Evolutionary conservation across 1,140 invertebrate genomes (phyloP), one percentile per base, ranked within the genome.

Genomic region (Eriocheir sinensis): DNA sequence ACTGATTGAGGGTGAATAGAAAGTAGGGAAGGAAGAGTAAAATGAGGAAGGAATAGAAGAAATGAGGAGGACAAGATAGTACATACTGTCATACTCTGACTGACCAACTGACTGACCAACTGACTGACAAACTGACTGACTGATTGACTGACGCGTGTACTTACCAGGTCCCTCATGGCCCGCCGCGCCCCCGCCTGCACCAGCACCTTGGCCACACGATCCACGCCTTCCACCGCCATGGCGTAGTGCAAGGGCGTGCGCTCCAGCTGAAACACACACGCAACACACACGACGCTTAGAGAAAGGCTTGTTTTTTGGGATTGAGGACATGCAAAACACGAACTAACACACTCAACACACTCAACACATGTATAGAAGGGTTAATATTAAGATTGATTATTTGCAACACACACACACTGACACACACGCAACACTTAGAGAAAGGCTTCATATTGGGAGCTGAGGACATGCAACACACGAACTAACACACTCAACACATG

Each of bases 161-260:
- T 96, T 96, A 98, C 97, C 96, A 99, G 97, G 97, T 99, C 98
- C 96, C 98, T 98, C 3, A 98, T 97, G 0, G 98, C 97, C 90
- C 98, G 97, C 96, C 98, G 98, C 36, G 98, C 98, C 27, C 98
- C 98, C 0, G 98, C 97, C 96, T 98, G 97, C 36, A 99, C 98
- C 0, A 99, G 97, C 89, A 99, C 97, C 91, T 97, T 97, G 96
- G 98, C 98, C 27, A 99, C 97, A 2, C 97, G 97, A 97, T 99
- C 98, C 72, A 99, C 98, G 92, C 98, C 98, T 83, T 98, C 98
- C 3, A 98, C 97, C 21, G 98, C 98, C 98, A 99, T 98, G 0
- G 98, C 98, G 96, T 99, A 99, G 96, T 99, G 98, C 41, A 99
- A 97, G 8, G 98, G 97, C 0, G 98, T 98, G 96, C 98, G 97